phyloP scores from a whole-genome alignment of 2,888 invertebrate genomes.

The Zeuzera pyrina region DNA sequence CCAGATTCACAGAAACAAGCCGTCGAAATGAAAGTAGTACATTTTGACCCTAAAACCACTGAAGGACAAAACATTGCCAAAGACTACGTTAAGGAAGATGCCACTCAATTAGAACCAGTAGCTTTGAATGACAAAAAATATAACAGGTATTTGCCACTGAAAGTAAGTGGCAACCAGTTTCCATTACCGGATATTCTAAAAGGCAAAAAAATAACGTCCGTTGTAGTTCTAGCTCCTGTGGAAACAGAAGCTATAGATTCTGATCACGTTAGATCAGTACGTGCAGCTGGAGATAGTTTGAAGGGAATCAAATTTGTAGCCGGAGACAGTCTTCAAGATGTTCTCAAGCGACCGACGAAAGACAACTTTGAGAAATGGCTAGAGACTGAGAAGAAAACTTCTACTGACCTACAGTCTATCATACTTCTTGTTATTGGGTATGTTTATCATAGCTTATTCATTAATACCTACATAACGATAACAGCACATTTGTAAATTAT shows the following conservation, averaged over 20 bases:
- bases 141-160: conserved; percentile 87
- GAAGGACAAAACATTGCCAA: conserved; percentile 81
- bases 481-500: not conserved
- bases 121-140: conserved; percentile 82
- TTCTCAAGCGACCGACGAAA: conserved; percentile 81
- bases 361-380: conserved; percentile 88
- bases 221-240: conserved; percentile 88
- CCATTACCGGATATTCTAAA: conserved; percentile 85
- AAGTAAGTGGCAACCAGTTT: conserved; percentile 88
- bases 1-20: conserved; percentile 61
- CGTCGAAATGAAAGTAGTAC: conserved; percentile 89
- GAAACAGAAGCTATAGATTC: conserved; percentile 76
- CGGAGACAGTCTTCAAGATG: conserved; percentile 81
- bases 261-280: conserved; percentile 64
- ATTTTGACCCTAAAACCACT: conserved; percentile 82
- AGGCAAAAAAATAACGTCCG: conserved; percentile 86
- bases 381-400: conserved; percentile 82
- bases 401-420: conserved; percentile 84
- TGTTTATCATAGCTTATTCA: conserved; percentile 37
- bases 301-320: conserved; percentile 82
- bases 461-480: conserved; percentile 1
- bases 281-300: conserved; percentile 69
- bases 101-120: conserved; percentile 82
- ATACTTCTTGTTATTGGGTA: conserved; percentile 87
- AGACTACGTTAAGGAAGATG: conserved; percentile 80